These are phyloP conservation scores for Pristionchus japonicus DNA, from an alignment of 2,888 invertebrate genomes.

Conservation along the genomic window DNA sequence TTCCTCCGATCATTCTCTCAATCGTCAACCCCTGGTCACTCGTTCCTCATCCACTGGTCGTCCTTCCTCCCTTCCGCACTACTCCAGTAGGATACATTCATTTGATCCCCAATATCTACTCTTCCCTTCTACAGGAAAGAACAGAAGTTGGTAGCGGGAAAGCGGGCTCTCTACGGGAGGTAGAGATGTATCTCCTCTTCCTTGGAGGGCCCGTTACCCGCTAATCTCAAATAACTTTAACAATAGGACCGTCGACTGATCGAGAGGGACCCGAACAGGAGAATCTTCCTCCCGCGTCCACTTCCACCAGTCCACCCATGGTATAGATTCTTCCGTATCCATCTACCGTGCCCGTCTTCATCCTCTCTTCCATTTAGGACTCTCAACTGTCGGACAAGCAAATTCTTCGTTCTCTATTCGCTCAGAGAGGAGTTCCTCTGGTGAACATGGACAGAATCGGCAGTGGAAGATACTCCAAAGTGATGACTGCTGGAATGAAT, in stretches of 20 bases:
- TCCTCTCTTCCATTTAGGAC: constrained; percentile 13
- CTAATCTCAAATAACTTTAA: too few relatives aligned
- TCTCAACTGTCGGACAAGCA: constrained; percentile 42
- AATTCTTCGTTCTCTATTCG: constrained; percentile 43
- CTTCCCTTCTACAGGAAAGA: too few relatives aligned
- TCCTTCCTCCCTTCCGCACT: background rate
- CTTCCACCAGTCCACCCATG: background rate
- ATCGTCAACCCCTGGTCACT: constrained; percentile 18
- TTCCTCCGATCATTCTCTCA: background rate
- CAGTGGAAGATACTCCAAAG: constrained; percentile 68
- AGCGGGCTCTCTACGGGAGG: too few relatives aligned
- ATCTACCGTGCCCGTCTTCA: constrained; percentile 13
- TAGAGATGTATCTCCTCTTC: too few relatives aligned
- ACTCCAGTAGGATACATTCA: background rate
- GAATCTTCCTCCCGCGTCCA: background rate
- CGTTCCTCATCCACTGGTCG: background rate
- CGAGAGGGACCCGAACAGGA: background rate
- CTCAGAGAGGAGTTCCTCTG: constrained; percentile 24
- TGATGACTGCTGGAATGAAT: constrained; percentile 56
- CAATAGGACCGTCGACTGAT: constrained; percentile 3
- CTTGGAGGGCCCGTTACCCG: too few relatives aligned
- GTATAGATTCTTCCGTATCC: background rate
- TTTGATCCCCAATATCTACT: background rate
- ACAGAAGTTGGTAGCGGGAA: too few relatives aligned
- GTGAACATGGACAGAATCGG: constrained; percentile 53